Evolutionary conservation across 2,888 invertebrate genomes (phyloP), one percentile per base, ranked within the genome.

Genomic region (Agrilus biguttatus): DNA sequence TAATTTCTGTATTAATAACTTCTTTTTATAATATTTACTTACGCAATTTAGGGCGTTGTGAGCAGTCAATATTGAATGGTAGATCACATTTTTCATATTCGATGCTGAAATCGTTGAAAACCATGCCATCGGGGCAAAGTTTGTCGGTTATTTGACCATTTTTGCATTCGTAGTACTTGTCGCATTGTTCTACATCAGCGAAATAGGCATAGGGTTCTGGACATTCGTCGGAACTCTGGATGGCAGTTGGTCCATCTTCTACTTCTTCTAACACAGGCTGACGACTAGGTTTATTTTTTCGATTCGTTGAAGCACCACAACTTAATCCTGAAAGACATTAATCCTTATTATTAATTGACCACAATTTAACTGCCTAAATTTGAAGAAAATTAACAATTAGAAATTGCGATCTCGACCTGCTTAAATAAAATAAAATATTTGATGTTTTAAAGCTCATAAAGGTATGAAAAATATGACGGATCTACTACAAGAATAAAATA

Each of bases 121-220:
- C 88, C 73, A 88, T 79, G 17, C 90, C 90, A 60, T 91, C 90
- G 0, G 87, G 83, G 51, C 90, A 91, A 3, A 89, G 70, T 60
- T 83, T 85, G 57, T 83, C 86, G 2, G 76, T 81, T 42, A 80
- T 75, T 52, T 71, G 73, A 19, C 86, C 85, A 46, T 81, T 78
- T 43, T 76, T 77, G 68, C 89, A 89, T 47, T 80, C 80, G 63
- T 87, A 82, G 60, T 88, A 90, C 65, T 87, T 87, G 68, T 90
- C 89, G 60, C 89, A 90, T 66, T 90, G 88, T 55, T 83, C 80
- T 12, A 80, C 77, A 58, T 88, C 88, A 8, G 88, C 84, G 59
- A 85, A 90, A 67, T 75, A 90, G 8, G 90, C 90, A 53, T 83
- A 77, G 0, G 77, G 72, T 55, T 86, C 84, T 0, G 90, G 90